Base-by-base conservation (phyloP, 1,140 invertebrate species). In the Phortica variegata region DNA sequence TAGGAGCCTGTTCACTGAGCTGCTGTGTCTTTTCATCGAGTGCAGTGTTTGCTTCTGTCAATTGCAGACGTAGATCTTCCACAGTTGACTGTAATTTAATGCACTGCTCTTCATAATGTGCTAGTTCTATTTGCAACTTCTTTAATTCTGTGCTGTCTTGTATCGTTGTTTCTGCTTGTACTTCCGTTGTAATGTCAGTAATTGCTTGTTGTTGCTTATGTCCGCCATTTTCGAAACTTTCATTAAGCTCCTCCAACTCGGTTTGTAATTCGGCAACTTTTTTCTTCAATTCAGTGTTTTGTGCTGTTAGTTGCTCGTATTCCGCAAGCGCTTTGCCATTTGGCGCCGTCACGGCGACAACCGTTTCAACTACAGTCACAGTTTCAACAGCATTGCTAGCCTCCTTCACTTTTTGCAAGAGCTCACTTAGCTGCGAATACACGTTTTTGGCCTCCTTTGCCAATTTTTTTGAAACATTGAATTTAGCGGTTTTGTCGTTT, bases 371-470 rank as follows among this genome's bases (percentile, higher is more conserved):
- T 0, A 74, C 71, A 2, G 71, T 74, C 1, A 74, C 71, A 23
- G 81, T 72, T 47, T 73, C 70, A 38, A 73, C 70, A 1, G 70
- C 70, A 3, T 52, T 60, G 50, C 70, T 73, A 18, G 81, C 75
- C 36, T 66, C 74, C 49, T 80, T 79, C 52, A 84, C 76, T 49
- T 77, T 75, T 10, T 58, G 57, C 17, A 75, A 42, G 8, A 76
- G 43, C 42, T 77, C 73, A 1, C 56, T 65, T 10, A 76, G 41
- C 38, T 73, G 63, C 16, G 53, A 50, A 39, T 73, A 52, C 0
- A 68, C 65, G 36, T 74, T 61, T 46, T 71, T 73, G 9, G 74
- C 73, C 47, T 76, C 71, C 47, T 63, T 71, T 13, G 73, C 71
- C 34, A 76, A 51, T 34, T 76, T 76, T 42, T 74, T 76, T 21